phyloP scores from a whole-genome alignment of 2,888 invertebrate species.

The Cheilosia grossa region DNA sequence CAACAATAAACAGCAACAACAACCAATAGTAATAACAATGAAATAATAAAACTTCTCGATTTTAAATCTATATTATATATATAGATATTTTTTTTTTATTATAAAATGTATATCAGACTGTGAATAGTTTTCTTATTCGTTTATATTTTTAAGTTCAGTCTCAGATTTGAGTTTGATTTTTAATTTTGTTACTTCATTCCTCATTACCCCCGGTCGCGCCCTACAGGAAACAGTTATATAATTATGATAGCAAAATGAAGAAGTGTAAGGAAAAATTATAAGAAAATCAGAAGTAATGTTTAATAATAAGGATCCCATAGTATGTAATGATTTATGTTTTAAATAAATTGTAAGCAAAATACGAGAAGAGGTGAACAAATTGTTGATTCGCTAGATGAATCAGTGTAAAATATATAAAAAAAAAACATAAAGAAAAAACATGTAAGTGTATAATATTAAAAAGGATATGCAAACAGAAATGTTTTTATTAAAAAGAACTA shows the following conservation, averaged over 20 bases:
- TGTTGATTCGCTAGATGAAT: background rate
- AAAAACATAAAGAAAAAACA: background rate
- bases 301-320: constrained; percentile 44
- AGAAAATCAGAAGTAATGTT: constrained; percentile 24
- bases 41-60: constrained; percentile 5
- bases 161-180: constrained; percentile 25
- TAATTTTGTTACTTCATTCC: constrained; percentile 11
- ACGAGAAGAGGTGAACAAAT: background rate
- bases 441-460: background rate
- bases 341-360: constrained; percentile 29
- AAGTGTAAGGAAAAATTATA: background rate
- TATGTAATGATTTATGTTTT: constrained; percentile 42
- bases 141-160: constrained; percentile 4
- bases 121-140: constrained; percentile 27
- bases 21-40: constrained; percentile 17
- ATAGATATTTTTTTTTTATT: background rate
- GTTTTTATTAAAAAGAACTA: background rate
- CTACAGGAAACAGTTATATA: constrained; percentile 8
- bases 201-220: background rate
- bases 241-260: constrained; percentile 23
- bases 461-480: background rate
- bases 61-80: constrained; percentile 1
- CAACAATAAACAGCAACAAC: constrained; percentile 19
- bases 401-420: constrained; percentile 38
- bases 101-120: constrained; percentile 27